Conservation (phyloP, 2,113 vertebrate genomes). For the Murina feae region DNA sequence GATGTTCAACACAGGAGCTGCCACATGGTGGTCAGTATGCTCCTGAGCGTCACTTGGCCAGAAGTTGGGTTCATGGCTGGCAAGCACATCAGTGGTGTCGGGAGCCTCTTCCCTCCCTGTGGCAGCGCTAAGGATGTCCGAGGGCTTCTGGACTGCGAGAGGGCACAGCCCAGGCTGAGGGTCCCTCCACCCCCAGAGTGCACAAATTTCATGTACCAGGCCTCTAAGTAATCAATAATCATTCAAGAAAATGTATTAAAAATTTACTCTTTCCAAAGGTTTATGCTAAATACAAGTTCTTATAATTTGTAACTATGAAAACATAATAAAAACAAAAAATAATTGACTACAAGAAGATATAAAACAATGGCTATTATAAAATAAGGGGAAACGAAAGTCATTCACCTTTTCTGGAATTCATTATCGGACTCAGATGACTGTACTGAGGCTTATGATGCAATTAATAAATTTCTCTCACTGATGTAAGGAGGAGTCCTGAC, state of each 20-base stretch:
- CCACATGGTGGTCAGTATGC: too few relatives aligned
- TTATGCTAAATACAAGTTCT: neutral
- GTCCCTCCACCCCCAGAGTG: too few relatives aligned
- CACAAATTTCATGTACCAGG: too few relatives aligned
- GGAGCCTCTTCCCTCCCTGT: too few relatives aligned
- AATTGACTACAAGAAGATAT: slow-evolving; percentile 3
- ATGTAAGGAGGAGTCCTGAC: neutral
- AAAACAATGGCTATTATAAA: slow-evolving; percentile 33
- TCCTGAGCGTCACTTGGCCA: too few relatives aligned
- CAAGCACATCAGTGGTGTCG: too few relatives aligned
- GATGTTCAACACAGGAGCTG: too few relatives aligned
- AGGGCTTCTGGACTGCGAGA: too few relatives aligned
- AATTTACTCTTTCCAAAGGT: neutral
- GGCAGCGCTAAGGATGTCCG: too few relatives aligned
- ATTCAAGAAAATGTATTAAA: neutral
- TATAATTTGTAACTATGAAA: slow-evolving; percentile 17
- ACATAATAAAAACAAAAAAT: slow-evolving; percentile 10
- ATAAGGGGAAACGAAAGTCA: slow-evolving; percentile 51
- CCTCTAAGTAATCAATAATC: neutral
- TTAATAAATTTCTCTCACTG: slow-evolving; percentile 60
- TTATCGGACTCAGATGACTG: slow-evolving; percentile 52
- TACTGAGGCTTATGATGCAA: neutral
- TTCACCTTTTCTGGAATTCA: slow-evolving; percentile 53
- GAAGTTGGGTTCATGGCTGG: too few relatives aligned
- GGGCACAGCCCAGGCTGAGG: too few relatives aligned